Conservation (phyloP, 2,113 vertebrate species). For the Mobula hypostoma region DNA sequence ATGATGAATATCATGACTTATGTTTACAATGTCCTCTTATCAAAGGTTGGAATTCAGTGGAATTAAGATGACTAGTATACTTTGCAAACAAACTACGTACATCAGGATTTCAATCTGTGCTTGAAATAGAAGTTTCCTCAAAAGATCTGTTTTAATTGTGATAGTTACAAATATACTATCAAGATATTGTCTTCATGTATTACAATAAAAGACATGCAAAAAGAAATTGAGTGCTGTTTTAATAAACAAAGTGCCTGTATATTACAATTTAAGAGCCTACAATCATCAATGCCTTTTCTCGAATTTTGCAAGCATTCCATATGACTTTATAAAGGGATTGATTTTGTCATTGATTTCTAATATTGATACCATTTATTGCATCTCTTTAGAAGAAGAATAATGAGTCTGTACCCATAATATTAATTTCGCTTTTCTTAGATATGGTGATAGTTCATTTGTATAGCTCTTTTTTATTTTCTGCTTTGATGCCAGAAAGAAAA, state of each 20-base stretch:
- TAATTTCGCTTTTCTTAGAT: too few species aligned
- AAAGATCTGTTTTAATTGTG: background rate
- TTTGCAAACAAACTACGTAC: background rate
- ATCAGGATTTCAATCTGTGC: background rate
- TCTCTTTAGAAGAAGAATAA: too few species aligned
- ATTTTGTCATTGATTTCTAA: too few species aligned
- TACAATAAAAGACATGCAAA: background rate
- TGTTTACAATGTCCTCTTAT: background rate
- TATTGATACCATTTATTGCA: too few species aligned
- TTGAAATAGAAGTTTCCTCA: background rate
- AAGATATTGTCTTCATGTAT: background rate
- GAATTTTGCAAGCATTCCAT: background rate
- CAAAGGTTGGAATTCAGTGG: background rate
- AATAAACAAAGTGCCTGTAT: background rate
- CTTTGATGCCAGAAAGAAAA: too few species aligned
- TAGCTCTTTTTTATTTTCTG: too few species aligned
- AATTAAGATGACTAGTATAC: background rate
- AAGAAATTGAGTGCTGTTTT: background rate
- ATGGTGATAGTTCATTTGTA: too few species aligned
- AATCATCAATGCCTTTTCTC: background rate
- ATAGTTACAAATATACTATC: background rate
- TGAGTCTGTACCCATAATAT: too few species aligned
- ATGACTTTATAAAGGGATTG: too few species aligned
- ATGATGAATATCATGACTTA: background rate
- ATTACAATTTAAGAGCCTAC: background rate